Percentiles rank a stretch among this genome's conserved stretches.
phyloP scores from a whole-genome alignment of 2,797 vertebrate species.

The Brachyrhaphis roseni region DNA sequence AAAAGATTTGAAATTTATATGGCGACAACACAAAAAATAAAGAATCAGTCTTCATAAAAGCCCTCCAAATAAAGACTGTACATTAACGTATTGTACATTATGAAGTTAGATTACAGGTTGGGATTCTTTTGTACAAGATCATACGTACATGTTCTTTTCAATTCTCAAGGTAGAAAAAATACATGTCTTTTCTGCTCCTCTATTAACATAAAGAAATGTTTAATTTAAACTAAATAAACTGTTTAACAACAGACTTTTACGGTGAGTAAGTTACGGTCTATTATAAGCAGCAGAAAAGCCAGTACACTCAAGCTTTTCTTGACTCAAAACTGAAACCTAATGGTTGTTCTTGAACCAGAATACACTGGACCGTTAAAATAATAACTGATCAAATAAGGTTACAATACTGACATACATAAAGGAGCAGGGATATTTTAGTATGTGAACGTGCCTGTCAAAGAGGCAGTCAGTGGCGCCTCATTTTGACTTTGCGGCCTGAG shows the following conservation, averaged over 20 bases:
- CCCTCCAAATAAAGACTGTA: constrained; percentile 66
- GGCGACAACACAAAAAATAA: constrained; percentile 29
- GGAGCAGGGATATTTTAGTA: constrained; percentile 38
- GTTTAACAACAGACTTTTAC: constrained; percentile 40
- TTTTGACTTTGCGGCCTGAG: constrained; percentile 92
- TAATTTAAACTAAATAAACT: constrained; percentile 48
- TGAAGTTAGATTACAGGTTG: constrained; percentile 73
- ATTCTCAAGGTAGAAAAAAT: constrained; percentile 75
- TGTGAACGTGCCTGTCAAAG: constrained; percentile 23
- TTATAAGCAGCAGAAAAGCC: constrained; percentile 43
- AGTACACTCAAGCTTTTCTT: constrained; percentile 46
- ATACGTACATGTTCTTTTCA: constrained; percentile 62
- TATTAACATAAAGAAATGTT: constrained; percentile 59
- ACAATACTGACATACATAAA: constrained; percentile 49
- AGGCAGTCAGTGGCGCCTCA: constrained; percentile 91
- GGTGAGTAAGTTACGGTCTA: constrained; percentile 41
- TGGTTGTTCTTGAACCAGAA: constrained; percentile 40
- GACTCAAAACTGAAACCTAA: constrained; percentile 47
- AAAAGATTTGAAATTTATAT: constrained; percentile 41
- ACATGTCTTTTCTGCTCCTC: constrained; percentile 67
- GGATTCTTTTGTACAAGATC: constrained; percentile 70
- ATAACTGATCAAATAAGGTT: constrained; percentile 41
- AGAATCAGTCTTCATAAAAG: constrained; percentile 60
- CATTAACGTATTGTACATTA: constrained; percentile 72
- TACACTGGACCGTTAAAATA: constrained; percentile 39